phyloP scores from a whole-genome alignment of 2,888 invertebrate genomes.

The Argyresthia albistria region DNA sequence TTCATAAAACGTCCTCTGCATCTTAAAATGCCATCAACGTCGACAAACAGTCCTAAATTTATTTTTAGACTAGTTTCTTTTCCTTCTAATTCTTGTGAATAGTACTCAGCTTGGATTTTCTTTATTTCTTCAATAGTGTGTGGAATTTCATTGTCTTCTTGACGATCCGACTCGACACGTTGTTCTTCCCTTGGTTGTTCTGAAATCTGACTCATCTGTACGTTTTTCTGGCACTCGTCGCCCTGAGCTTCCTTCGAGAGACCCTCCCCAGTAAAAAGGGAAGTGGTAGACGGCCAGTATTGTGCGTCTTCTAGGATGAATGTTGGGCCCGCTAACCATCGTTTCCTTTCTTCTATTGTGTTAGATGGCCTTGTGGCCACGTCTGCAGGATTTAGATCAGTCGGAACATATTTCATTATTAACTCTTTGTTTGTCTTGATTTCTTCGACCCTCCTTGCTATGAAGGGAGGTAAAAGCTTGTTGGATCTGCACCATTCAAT shows the following conservation, averaged over 20 bases:
- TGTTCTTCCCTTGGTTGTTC: background rate
- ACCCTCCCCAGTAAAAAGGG: background rate
- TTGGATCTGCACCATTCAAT: too few species aligned
- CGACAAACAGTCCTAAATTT: conserved; percentile 10
- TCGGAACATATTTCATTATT: background rate
- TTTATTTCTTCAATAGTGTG: conserved; percentile 3
- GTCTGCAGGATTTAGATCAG: conserved; percentile 7
- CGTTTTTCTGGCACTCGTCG: background rate
- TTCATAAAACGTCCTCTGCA: conserved; percentile 10
- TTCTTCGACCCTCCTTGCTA: too few species aligned
- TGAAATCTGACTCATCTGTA: background rate
- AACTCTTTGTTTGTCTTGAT: background rate
- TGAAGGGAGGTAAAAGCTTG: too few species aligned
- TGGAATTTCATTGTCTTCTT: background rate
- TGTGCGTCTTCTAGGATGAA: conserved; percentile 1
- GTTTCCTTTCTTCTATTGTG: background rate
- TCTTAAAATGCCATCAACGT: conserved; percentile 10
- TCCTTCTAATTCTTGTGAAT: conserved; percentile 7
- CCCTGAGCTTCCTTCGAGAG: background rate
- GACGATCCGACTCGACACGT: background rate
- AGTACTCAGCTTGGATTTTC: conserved; percentile 5
- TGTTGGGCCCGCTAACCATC: conserved; percentile 9
- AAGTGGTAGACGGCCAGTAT: background rate
- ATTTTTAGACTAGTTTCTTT: conserved; percentile 8
- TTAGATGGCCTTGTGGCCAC: conserved; percentile 7